These are phyloP conservation scores for Pollenia labialis DNA, from an alignment of 2,888 invertebrate genomes.

Conservation along the genomic window DNA sequence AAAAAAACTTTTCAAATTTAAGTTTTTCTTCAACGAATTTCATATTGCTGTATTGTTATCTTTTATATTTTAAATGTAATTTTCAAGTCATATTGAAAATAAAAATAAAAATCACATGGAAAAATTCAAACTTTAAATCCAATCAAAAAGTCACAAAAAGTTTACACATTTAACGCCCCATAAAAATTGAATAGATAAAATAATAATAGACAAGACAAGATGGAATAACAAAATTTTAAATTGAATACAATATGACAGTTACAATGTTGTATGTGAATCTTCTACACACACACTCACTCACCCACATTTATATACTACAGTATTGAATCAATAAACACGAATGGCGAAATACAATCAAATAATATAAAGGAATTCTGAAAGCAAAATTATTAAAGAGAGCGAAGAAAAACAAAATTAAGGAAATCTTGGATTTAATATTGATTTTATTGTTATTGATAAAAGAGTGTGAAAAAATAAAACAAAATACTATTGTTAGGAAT, in stretches of 20 bases:
- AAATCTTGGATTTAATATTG: slow-evolving; percentile 23
- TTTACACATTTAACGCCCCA: slow-evolving; percentile 72
- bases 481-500: not conserved
- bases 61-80: slow-evolving; percentile 49
- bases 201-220: slow-evolving; percentile 17
- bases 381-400: slow-evolving; percentile 14
- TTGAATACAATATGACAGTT: slow-evolving; percentile 65
- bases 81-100: slow-evolving; percentile 44
- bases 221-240: slow-evolving; percentile 44
- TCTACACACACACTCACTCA: not conserved
- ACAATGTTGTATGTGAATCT: slow-evolving; percentile 23
- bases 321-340: not conserved
- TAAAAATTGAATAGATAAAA: slow-evolving; percentile 69
- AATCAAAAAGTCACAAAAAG: slow-evolving; percentile 69
- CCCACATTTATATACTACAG: not conserved
- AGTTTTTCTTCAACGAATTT: slow-evolving; percentile 59
- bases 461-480: not conserved
- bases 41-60: slow-evolving; percentile 32
- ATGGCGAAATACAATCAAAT: slow-evolving; percentile 1
- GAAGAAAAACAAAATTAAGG: not conserved
- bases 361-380: not conserved
- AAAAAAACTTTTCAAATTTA: slow-evolving; percentile 71
- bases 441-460: slow-evolving; percentile 9
- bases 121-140: slow-evolving; percentile 57
- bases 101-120: slow-evolving; percentile 28